These are phyloP conservation scores for Apodemia duryi DNA, from an alignment of 2,888 invertebrate genomes.

Conservation along the genomic window DNA sequence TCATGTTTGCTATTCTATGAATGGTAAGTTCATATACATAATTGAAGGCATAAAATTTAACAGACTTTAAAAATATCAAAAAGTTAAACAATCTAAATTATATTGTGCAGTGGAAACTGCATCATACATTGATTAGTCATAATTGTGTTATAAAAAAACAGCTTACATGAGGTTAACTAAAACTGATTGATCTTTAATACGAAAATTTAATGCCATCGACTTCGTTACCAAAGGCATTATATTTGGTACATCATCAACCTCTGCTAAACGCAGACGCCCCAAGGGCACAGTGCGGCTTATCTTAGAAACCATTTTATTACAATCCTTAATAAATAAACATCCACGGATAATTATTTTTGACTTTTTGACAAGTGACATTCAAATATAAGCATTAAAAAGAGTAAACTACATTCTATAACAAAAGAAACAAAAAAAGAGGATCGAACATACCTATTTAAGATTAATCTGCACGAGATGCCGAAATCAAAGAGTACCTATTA, in stretches of 20 bases:
- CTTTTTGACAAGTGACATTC: neutral
- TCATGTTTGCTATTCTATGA: too few species aligned
- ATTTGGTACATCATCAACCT: constrained; percentile 42
- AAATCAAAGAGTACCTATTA: too few species aligned
- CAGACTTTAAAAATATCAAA: too few species aligned
- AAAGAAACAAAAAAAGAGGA: neutral
- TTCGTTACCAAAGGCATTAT: constrained; percentile 49
- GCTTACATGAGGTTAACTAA: constrained; percentile 56
- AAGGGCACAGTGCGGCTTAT: constrained; percentile 37
- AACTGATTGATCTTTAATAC: constrained; percentile 40
- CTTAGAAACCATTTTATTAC: constrained; percentile 30
- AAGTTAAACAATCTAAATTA: too few species aligned
- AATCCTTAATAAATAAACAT: neutral
- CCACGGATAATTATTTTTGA: neutral
- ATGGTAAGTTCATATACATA: too few species aligned
- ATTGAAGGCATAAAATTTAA: too few species aligned
- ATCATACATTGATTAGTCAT: neutral
- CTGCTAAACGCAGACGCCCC: constrained; percentile 50
- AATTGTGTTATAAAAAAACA: neutral
- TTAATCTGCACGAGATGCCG: too few species aligned
- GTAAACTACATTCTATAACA: too few species aligned
- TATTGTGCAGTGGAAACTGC: too few species aligned
- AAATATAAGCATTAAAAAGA: neutral
- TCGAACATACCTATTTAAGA: neutral
- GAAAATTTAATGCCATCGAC: constrained; percentile 52